Conservation (phyloP, 2,888 invertebrate species). For the Eulithis prunata region DNA sequence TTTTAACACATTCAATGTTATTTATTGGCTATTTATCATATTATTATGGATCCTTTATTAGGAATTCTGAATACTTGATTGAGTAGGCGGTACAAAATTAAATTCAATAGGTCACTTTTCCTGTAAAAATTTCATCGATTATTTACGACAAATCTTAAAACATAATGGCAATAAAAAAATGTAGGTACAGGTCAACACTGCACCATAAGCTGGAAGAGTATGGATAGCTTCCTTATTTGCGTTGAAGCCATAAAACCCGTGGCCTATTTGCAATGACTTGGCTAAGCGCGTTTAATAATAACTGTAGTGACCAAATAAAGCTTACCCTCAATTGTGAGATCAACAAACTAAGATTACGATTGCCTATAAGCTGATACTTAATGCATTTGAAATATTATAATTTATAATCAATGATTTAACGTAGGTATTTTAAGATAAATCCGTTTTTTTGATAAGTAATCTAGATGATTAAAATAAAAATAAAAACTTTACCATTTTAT, state of each 20-base stretch:
- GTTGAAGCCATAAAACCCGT: conserved; percentile 39
- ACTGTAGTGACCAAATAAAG: conserved; percentile 21
- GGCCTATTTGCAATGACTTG: conserved; percentile 45
- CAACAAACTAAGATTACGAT: too few species aligned
- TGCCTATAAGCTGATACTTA: too few species aligned
- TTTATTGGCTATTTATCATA: conserved; percentile 1
- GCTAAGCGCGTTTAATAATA: conserved; percentile 49
- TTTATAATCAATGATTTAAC: too few species aligned
- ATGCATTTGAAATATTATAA: too few species aligned
- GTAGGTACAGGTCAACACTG: neutral
- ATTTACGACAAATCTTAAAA: conserved; percentile 6
- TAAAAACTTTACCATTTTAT: too few species aligned
- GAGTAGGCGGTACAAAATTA: neutral
- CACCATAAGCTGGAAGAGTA: conserved; percentile 3
- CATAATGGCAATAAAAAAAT: conserved; percentile 4
- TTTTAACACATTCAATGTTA: neutral
- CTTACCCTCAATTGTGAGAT: neutral
- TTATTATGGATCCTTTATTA: neutral
- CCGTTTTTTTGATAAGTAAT: too few species aligned
- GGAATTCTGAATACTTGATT: neutral
- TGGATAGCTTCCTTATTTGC: conserved; percentile 43
- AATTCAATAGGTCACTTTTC: neutral
- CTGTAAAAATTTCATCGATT: neutral
- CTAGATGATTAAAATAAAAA: too few species aligned
- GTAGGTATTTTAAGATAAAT: too few species aligned